A percentile compares a stretch with the other conserved stretches of the same genome.
These are phyloP conservation scores for Jaculus jaculus DNA, from an alignment of 2,113 vertebrate genomes.

Conservation along the genomic window DNA sequence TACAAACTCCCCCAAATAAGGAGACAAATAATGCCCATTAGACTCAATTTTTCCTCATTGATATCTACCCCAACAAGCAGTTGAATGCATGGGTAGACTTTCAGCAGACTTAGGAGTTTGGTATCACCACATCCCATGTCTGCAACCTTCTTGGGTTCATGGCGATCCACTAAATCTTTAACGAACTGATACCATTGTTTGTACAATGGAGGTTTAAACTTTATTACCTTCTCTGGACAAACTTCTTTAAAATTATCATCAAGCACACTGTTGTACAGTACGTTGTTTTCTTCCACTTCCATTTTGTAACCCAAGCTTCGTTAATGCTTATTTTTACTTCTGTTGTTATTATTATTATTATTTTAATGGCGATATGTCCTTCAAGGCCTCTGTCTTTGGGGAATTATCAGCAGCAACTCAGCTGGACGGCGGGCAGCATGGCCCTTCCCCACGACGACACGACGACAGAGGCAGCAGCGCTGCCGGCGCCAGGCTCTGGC, in stretches of 20 bases:
- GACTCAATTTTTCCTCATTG: slow-evolving; percentile 82
- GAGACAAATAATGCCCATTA: slow-evolving; percentile 87
- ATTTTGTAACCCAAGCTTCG: slow-evolving; percentile 30
- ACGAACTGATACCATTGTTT: slow-evolving; percentile 91
- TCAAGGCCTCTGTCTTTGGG: no score
- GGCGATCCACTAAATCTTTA: slow-evolving; percentile 87
- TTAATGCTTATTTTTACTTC: neutral
- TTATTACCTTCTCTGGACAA: slow-evolving; percentile 44
- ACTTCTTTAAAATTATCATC: slow-evolving; percentile 67
- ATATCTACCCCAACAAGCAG: slow-evolving; percentile 93
- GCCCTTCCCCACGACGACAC: no score
- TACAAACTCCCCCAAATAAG: slow-evolving; percentile 89
- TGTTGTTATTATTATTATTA: no score
- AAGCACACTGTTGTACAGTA: slow-evolving; percentile 52
- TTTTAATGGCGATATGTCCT: no score
- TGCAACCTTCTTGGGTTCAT: slow-evolving; percentile 91
- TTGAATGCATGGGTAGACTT: slow-evolving; percentile 89
- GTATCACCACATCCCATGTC: slow-evolving; percentile 94
- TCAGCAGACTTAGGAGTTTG: slow-evolving; percentile 89
- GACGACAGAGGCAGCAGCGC: no score
- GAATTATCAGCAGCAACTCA: neutral
- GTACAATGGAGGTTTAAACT: slow-evolving; percentile 91
- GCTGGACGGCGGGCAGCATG: no score
- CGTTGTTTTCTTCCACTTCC: slow-evolving; percentile 57
- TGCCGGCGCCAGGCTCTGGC: no score